A percentile compares a stretch with the other conserved stretches of the same genome.
phyloP scores from a whole-genome alignment of 2,888 invertebrate genomes.

The Stictocephala bisonia region DNA sequence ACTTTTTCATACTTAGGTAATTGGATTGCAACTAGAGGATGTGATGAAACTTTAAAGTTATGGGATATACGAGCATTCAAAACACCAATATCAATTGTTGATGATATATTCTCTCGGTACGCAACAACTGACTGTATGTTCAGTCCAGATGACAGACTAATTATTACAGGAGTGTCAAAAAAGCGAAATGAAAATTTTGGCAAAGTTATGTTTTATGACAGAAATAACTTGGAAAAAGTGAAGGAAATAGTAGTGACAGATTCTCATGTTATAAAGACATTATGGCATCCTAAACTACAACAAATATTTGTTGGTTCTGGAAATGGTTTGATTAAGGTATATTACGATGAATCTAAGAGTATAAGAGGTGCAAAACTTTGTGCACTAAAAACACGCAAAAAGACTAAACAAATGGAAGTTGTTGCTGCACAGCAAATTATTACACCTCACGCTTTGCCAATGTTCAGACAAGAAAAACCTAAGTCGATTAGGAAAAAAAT shows the following conservation, averaged over 20 bases:
- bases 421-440: conserved; percentile 93
- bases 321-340: conserved; percentile 89
- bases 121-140: conserved; percentile 74
- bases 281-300: conserved; percentile 98
- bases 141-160: conserved; percentile 91
- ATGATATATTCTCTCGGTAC: conserved; percentile 83
- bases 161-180: conserved; percentile 89
- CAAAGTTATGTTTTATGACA: conserved; percentile 81
- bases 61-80: conserved; percentile 93
- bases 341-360: conserved; percentile 89
- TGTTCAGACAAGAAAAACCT: conserved; percentile 93
- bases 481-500: conserved; percentile 89
- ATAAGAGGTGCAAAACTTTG: conserved; percentile 92
- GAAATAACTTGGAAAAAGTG: conserved; percentile 79
- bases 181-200: conserved; percentile 74
- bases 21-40: conserved; percentile 78
- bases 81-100: conserved; percentile 76
- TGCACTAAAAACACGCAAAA: conserved; percentile 82
- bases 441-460: conserved; percentile 94
- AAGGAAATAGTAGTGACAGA: conserved; percentile 81
- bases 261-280: conserved; percentile 85
- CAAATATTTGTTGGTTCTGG: conserved; percentile 95
- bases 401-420: conserved; percentile 85
- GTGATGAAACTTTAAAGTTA: conserved; percentile 93
- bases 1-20: conserved; percentile 89